Conservation (phyloP, 2,888 invertebrate genomes). For the Tiphia femorata region DNA sequence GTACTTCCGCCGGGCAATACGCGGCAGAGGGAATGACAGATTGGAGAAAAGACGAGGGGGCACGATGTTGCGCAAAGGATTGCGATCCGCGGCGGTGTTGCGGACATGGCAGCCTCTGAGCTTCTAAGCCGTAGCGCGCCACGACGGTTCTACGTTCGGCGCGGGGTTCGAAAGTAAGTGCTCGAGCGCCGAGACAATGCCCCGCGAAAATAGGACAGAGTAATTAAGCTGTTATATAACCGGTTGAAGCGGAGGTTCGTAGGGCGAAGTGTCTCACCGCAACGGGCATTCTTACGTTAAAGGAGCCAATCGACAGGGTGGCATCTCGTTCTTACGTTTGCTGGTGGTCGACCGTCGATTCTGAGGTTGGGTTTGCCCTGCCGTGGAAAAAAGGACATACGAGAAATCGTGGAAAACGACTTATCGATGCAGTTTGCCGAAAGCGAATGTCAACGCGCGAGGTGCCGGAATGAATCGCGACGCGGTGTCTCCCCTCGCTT, state of each 20-base stretch:
- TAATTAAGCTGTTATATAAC: constrained; percentile 67
- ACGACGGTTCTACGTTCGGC: too few relatives aligned
- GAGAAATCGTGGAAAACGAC: too few relatives aligned
- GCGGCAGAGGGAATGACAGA: neutral
- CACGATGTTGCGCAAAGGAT: constrained; percentile 38
- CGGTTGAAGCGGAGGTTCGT: constrained; percentile 51
- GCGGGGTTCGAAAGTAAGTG: constrained; percentile 61
- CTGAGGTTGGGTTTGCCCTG: neutral
- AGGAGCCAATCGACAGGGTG: constrained; percentile 26
- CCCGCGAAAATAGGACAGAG: constrained; percentile 65
- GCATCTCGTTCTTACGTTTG: constrained; percentile 3
- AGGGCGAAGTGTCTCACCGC: constrained; percentile 39
- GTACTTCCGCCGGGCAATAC: too few relatives aligned
- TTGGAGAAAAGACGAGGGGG: constrained; percentile 21
- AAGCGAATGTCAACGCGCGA: too few relatives aligned
- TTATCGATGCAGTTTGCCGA: too few relatives aligned
- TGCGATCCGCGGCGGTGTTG: constrained; percentile 33
- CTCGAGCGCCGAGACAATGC: constrained; percentile 62
- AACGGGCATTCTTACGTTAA: constrained; percentile 24
- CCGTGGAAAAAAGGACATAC: too few relatives aligned
- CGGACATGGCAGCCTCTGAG: constrained; percentile 34
- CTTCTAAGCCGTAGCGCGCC: constrained; percentile 41
- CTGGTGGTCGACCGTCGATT: neutral
- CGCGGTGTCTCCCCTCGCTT: too few relatives aligned
- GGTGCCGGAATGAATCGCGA: too few relatives aligned